These are phyloP conservation scores for Papilio machaon DNA, from an alignment of 1,140 invertebrate species.

Conservation along the genomic window DNA sequence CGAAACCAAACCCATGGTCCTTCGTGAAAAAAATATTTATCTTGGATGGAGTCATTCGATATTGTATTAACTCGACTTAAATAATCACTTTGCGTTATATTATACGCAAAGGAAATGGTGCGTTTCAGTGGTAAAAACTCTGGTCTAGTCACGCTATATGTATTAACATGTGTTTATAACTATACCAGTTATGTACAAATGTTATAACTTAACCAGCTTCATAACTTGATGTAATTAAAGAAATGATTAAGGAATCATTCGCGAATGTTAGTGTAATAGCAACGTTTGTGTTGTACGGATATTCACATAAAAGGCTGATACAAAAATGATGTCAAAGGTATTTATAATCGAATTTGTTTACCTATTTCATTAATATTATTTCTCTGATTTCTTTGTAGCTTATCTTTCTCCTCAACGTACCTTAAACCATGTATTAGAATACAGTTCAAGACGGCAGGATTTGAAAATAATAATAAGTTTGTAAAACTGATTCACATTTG, in stretches of 20 bases:
- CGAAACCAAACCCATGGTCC: no score
- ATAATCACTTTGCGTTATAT: neutral
- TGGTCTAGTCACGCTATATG: slow-evolving; percentile 17
- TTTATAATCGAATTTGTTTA: neutral
- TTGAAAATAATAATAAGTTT: no score
- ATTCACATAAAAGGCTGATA: neutral
- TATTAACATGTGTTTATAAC: neutral
- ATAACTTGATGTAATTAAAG: neutral
- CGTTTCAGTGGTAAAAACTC: neutral
- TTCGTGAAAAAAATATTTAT: neutral
- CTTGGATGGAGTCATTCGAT: neutral
- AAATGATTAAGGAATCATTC: slow-evolving; percentile 2
- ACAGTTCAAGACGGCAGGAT: neutral
- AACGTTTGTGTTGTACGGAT: neutral
- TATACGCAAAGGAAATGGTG: neutral
- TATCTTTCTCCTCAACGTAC: no score
- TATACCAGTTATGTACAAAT: neutral
- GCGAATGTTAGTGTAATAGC: neutral
- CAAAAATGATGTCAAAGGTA: slow-evolving; percentile 8
- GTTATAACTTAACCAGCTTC: neutral
- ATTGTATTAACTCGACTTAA: neutral
- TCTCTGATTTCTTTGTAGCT: no score
- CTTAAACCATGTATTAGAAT: no score
- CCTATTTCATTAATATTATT: neutral
- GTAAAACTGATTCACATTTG: no score